phyloP scores from a whole-genome alignment of 2,888 invertebrate genomes.

The Nasonovia ribisnigri region DNA sequence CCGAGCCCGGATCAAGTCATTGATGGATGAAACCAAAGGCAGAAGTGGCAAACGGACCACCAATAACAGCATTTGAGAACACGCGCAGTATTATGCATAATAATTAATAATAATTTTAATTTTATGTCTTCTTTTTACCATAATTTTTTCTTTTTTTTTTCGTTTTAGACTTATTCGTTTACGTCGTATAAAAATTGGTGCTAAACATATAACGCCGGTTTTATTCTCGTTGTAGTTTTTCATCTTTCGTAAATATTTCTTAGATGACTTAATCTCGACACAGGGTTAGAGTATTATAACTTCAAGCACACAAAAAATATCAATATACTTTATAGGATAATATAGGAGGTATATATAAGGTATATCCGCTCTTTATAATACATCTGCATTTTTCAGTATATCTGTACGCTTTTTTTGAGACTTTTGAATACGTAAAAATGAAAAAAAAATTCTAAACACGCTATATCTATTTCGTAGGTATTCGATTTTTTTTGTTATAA shows the following conservation, averaged over 20 bases:
- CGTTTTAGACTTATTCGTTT: neutral
- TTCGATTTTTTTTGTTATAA: neutral
- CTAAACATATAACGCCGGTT: constrained; percentile 36
- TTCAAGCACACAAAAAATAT: neutral
- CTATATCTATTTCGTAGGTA: neutral
- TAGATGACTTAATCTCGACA: constrained; percentile 47
- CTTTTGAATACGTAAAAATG: neutral
- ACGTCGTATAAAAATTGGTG: constrained; percentile 29
- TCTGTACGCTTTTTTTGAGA: constrained; percentile 5
- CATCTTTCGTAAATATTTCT: neutral
- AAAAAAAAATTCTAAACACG: neutral
- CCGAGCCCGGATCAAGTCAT: constrained; percentile 4
- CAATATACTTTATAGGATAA: constrained; percentile 10
- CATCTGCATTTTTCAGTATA: neutral
- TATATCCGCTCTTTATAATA: neutral
- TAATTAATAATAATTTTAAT: neutral
- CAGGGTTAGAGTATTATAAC: constrained; percentile 46
- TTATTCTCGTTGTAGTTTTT: neutral
- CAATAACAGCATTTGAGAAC: neutral
- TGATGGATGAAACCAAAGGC: constrained; percentile 22
- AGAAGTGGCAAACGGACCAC: neutral
- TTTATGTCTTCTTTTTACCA: constrained; percentile 15
- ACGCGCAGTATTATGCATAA: constrained; percentile 26
- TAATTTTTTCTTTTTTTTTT: neutral
- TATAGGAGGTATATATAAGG: neutral